Base-by-base conservation (phyloP, 2,888 invertebrate genomes). In the Eugnorisma glareosa region DNA sequence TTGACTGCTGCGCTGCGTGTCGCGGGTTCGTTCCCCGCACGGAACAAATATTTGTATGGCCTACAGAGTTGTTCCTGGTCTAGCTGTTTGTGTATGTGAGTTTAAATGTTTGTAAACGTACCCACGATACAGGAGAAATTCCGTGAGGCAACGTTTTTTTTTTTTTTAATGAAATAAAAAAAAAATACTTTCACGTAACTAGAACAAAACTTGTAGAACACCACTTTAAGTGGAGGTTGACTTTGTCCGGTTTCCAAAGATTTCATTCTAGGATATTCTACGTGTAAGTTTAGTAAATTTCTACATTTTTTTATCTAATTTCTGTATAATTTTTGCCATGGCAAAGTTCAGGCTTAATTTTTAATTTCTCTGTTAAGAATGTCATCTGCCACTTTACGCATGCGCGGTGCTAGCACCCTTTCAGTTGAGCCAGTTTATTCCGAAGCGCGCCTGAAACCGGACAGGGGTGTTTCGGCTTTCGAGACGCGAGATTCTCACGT, bases 351-450 rank as follows among this genome's bases (percentile, higher is more conserved):
- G n/a, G 40, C 6, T 40, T 54, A 73, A 68, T 75, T 73, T 84
- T 75, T 73, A 77, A 73, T 75, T 74, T 83, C 48, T 72, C 59
- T 45, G 61, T 51, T 61, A 37, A 28, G 69, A 81, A 71, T 68
- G 59, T 84, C 69, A 74, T 70, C 73, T 67, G n/a, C 24, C 37
- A 43, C 37, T 83, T 31, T 37, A 82, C 88, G 89, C 88, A 89
- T 88, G 88, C 88, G 88, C 83, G 73, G 40, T 79, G 35, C 67
- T 67, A 67, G 71, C 64, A 76, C 81, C 73, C 78, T 77, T 85
- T 86, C 73, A 81, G 84, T 75, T 31, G 73, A 81, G 83, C 81
- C 90, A 91, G 91, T 91, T 78, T 86, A 84, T 86, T 85, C 84
- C 77, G 83, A 84, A 83, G 70, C 81, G 72, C 78, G 87, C 75